These are phyloP conservation scores for Trialeurodes vaporariorum DNA, from an alignment of 1,140 invertebrate genomes.

Conservation along the genomic window DNA sequence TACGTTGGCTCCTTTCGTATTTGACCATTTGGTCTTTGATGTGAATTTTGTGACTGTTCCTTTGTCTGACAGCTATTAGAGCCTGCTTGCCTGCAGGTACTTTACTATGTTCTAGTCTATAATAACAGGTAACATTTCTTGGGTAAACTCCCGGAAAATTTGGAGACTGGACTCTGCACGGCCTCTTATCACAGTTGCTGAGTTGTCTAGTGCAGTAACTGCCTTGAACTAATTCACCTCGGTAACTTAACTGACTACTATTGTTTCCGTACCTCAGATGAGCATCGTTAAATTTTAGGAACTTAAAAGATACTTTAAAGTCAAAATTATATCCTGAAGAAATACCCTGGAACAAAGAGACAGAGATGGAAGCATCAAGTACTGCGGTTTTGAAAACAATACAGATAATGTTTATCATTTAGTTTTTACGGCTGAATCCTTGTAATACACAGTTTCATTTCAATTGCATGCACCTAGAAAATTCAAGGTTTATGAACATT, in stretches of 20 bases:
- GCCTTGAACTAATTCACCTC: conserved; percentile 53
- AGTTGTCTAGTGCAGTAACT: conserved; percentile 68
- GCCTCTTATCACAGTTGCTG: conserved; percentile 48
- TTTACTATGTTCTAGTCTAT: conserved; percentile 54
- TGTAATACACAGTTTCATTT: too few relatives aligned
- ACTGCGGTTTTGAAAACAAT: too few relatives aligned
- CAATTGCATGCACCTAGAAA: too few relatives aligned
- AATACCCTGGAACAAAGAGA: conserved; percentile 43
- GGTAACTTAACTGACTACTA: conserved; percentile 51
- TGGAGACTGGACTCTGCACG: conserved; percentile 64
- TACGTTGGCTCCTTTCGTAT: conserved; percentile 58
- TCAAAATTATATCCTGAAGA: conserved; percentile 63
- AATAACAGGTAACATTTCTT: conserved; percentile 71
- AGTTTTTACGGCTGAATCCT: too few relatives aligned
- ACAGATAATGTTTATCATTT: too few relatives aligned
- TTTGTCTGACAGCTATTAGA: conserved; percentile 56
- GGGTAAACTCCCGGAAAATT: conserved; percentile 80
- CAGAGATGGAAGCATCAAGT: too few relatives aligned
- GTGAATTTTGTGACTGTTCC: conserved; percentile 62
- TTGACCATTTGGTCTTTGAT: conserved; percentile 65
- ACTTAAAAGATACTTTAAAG: conserved; percentile 71
- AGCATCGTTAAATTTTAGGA: conserved; percentile 57
- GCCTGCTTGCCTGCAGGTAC: conserved; percentile 58
- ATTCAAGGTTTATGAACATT: too few relatives aligned
- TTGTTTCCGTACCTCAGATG: conserved; percentile 63